Evolutionary conservation across 2,797 vertebrate species (phyloP), one percentile per base, ranked within the genome.

Genomic region (Anguilla pacifica): DNA sequence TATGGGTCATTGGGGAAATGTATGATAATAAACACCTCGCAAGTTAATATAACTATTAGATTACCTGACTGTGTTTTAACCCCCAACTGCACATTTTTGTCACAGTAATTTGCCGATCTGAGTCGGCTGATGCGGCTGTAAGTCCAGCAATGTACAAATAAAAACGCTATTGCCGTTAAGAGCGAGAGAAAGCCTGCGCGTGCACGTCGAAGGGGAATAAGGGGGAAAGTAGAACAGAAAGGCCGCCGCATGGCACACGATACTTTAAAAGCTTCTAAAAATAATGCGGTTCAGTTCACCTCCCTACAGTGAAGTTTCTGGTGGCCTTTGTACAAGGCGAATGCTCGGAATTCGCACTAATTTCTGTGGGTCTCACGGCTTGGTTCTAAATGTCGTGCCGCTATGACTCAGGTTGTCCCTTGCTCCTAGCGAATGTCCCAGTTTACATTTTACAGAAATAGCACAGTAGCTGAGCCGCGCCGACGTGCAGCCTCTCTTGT

Each of bases 341-440:
- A 91, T 49, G 55, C 46, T 74, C 57, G n/a, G 25, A 81, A 31
- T 19, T 46, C 86, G 77, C 13, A 85, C 85, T 85, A 90, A 87
- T 53, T 49, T 90, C 79, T 28, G n/a, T 87, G 89, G 83, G 88
- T 87, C 90, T 91, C 86, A 88, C 88, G 88, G 90, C 90, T 87
- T 79, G 70, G 86, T 61, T 91, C 86, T 90, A 92, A 94, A 57
- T 57, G 55, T 15, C 55, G 55, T 57, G 11, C 55, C 55, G 51
- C 7, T 7, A 53, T 53, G 7, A 92, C 84, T 93, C 91, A 92
- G 79, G 31, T 83, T 88, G 77, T 82, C 86, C 83, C 25, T 86
- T 83, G 89, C 87, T 90, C 86, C 84, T 31, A 85, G 89, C 46
- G 57, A 82, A 90, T 89, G 79, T 88, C 85, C 89, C 83, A 86